Conservation (phyloP, 2,888 invertebrate genomes). For the Cordilura impudica region DNA sequence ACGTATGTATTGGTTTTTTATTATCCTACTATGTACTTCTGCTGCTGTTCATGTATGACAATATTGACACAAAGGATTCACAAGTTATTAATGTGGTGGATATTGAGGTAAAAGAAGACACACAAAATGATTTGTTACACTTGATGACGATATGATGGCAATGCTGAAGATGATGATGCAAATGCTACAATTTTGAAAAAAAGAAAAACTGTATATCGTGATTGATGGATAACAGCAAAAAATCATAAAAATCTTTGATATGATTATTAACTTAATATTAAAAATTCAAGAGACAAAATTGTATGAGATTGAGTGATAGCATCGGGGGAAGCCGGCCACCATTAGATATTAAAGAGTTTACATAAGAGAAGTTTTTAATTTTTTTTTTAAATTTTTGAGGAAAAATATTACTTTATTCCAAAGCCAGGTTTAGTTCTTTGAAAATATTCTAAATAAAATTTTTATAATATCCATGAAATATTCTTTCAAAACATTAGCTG, state of each 20-base stretch:
- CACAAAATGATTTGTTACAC: constrained; percentile 52
- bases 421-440: too few relatives aligned
- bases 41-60: constrained; percentile 47
- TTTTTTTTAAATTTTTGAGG: too few relatives aligned
- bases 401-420: too few relatives aligned
- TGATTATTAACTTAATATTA: constrained; percentile 51
- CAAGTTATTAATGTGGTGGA: constrained; percentile 61
- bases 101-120: constrained; percentile 59
- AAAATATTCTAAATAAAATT: too few relatives aligned
- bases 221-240: constrained; percentile 55
- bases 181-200: not conserved
- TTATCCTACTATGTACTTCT: constrained; percentile 30
- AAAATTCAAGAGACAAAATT: constrained; percentile 44
- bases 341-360: too few relatives aligned
- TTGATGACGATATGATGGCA: not conserved
- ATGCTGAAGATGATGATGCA: constrained; percentile 7
- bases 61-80: constrained; percentile 62
- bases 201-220: constrained; percentile 20
- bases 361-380: too few relatives aligned
- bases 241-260: constrained; percentile 33
- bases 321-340: too few relatives aligned
- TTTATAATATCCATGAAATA: too few relatives aligned
- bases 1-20: constrained; percentile 22
- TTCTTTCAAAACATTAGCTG: too few relatives aligned
- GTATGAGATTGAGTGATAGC: not conserved